These are phyloP conservation scores for Buceros bicornis DNA, from an alignment of 2,797 vertebrate species.

Conservation along the genomic window DNA sequence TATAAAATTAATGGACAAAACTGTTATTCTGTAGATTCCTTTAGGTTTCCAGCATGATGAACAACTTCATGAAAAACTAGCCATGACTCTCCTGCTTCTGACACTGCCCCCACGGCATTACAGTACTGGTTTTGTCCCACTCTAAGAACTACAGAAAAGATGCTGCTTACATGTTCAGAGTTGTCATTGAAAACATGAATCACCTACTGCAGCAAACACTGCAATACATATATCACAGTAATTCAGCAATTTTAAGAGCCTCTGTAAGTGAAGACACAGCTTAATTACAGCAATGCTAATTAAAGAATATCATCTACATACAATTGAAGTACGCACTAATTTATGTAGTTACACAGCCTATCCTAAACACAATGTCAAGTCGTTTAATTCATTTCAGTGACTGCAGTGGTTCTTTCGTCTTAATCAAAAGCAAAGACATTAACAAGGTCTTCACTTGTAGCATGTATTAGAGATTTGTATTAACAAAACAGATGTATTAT, in stretches of 20 bases:
- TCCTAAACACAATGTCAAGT: not conserved
- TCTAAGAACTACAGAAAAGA: not conserved
- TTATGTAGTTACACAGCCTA: not conserved
- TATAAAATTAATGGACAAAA: not conserved
- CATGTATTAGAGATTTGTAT: not conserved
- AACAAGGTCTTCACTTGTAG: not conserved
- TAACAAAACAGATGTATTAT: not conserved
- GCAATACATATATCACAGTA: not conserved
- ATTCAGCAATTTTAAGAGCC: not conserved
- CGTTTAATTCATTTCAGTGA: not conserved
- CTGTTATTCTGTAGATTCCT: not conserved
- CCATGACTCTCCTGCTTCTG: not conserved
- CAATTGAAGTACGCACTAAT: not conserved
- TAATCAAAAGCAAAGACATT: not conserved
- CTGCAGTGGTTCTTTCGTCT: not conserved
- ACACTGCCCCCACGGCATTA: not conserved
- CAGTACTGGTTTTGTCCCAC: not conserved
- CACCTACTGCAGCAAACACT: not conserved
- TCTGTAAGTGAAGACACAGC: not conserved
- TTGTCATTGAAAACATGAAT: not conserved
- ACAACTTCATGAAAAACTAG: not conserved
- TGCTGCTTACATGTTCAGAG: not conserved
- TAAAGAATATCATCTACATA: not conserved
- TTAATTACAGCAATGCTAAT: not conserved
- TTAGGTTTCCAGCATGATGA: constrained; percentile 2